These are phyloP conservation scores for Himalopsyche japonica DNA, from an alignment of 2,888 invertebrate species.

Conservation along the genomic window DNA sequence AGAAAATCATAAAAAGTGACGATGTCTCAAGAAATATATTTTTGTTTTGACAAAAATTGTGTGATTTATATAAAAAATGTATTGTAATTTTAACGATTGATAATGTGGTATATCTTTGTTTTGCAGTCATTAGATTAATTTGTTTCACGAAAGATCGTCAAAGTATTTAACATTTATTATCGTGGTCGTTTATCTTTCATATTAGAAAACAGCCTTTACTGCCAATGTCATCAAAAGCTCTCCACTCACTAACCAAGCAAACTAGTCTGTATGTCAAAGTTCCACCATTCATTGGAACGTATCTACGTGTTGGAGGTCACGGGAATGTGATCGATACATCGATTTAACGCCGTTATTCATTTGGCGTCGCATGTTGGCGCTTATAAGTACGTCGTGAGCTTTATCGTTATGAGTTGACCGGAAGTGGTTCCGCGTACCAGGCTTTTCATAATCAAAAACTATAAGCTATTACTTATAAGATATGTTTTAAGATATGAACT, in stretches of 20 bases:
- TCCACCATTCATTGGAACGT: neutral
- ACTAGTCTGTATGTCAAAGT: neutral
- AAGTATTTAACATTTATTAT: neutral
- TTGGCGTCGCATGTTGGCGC: neutral
- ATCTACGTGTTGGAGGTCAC: neutral
- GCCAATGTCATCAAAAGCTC: neutral
- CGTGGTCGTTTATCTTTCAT: neutral
- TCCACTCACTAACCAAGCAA: neutral
- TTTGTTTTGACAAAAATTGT: no score
- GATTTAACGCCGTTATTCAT: neutral
- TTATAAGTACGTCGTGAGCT: neutral
- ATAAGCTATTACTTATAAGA: neutral
- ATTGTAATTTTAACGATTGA: no score
- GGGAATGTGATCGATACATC: neutral
- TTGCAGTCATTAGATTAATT: no score
- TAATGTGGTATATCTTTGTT: no score
- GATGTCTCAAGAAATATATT: no score
- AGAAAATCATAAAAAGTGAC: no score
- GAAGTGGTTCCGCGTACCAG: neutral
- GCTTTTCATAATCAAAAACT: neutral
- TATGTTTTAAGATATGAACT: neutral
- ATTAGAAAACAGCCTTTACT: neutral
- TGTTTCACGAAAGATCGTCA: neutral
- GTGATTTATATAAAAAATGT: no score
- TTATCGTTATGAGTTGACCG: neutral